Percentiles rank a stretch among this genome's conserved stretches.
Evolutionary conservation across 2,888 invertebrate species (phyloP).

Genomic region (Melangyna quadrimaculata): DNA sequence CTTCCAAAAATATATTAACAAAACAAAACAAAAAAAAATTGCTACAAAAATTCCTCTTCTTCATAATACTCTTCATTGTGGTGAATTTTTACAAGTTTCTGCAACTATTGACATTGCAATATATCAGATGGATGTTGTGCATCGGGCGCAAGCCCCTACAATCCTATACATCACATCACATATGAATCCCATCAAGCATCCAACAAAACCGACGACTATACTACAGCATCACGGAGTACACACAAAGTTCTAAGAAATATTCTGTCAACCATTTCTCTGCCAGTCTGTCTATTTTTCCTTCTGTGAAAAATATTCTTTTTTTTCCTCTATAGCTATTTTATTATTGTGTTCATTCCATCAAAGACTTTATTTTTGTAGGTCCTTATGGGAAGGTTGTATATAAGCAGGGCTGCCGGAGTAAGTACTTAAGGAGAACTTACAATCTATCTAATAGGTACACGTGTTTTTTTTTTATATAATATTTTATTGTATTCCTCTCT

Average conservation of each 20-base stretch:
- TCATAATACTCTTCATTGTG: constrained; percentile 25
- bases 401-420: background rate
- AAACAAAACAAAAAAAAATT: background rate
- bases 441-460: no score
- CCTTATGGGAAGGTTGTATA: background rate
- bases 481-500: no score
- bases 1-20: background rate
- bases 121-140: constrained; percentile 22
- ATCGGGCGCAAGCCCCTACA: background rate
- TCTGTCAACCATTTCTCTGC: constrained; percentile 17
- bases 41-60: constrained; percentile 1
- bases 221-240: background rate
- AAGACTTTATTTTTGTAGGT: constrained; percentile 14
- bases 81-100: constrained; percentile 52
- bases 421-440: background rate
- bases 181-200: constrained; percentile 23
- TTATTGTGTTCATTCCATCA: background rate
- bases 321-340: no score
- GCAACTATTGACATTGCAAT: constrained; percentile 63
- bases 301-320: background rate
- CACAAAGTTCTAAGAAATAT: constrained; percentile 10
- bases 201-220: constrained; percentile 3
- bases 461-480: no score
- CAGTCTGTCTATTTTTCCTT: constrained; percentile 3
- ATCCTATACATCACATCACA: background rate